Evolutionary conservation across 2,888 invertebrate species (phyloP).

Genomic region (Oscheius sp.): DNA sequence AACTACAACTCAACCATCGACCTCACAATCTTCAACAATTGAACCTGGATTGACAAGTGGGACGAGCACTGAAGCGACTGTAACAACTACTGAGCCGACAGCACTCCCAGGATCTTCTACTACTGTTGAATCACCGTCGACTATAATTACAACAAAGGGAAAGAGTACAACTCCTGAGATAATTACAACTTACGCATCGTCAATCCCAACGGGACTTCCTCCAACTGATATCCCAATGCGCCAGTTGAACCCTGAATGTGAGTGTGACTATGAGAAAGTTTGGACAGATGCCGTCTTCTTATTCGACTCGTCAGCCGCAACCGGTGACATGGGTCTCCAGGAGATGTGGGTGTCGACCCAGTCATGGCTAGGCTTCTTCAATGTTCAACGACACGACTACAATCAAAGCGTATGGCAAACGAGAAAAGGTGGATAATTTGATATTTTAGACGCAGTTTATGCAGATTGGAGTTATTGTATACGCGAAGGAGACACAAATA

Average conservation of each 20-base stretch:
- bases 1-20: too few species aligned
- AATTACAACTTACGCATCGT: too few species aligned
- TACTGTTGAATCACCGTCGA: too few species aligned
- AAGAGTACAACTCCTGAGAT: not conserved
- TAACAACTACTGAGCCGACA: too few species aligned
- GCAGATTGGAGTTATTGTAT: constrained; percentile 17
- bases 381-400: constrained; percentile 13
- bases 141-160: too few species aligned
- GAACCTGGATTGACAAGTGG: too few species aligned
- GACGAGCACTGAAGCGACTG: not conserved
- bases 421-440: not conserved
- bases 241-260: not conserved
- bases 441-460: constrained; percentile 1
- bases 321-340: not conserved
- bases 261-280: not conserved
- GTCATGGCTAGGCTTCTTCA: constrained; percentile 15
- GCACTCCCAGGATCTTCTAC: too few species aligned
- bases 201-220: too few species aligned
- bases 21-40: too few species aligned
- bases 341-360: constrained; percentile 22
- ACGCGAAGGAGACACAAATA: not conserved
- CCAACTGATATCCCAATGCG: not conserved
- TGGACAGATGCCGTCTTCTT: constrained; percentile 30
- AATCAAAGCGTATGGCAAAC: not conserved
- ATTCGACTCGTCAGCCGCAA: constrained; percentile 6